Base-by-base conservation (phyloP, 2,888 invertebrate species). In the Iselma pallidipennis region DNA sequence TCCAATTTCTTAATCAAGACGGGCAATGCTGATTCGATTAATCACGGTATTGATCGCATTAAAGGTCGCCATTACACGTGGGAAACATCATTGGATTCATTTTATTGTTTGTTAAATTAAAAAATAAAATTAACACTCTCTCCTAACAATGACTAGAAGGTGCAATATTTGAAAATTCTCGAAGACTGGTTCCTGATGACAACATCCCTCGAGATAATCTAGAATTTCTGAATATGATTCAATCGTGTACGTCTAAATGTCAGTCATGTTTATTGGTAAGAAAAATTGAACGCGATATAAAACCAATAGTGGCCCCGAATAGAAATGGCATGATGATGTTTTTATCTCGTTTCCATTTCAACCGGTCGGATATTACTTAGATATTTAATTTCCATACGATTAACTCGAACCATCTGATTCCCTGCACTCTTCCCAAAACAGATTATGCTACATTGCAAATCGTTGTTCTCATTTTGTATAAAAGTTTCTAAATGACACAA, bases 341-440 rank as follows among this genome's bases (percentile, higher is more conserved):
- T 75, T 76, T 75, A 77, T 78, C 75, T 70, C 71, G 68, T 76
- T 74, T 74, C 74, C 73, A 73, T 76, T 74, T 72, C 71, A 75
- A 62, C 72, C 71, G 73, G 71, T 76, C 76, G 78, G 77, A 78
- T 78, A 77, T 78, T 76, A 74, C 73, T 72, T 73, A 74, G 76
- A 75, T 73, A 76, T 77, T 76, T 77, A 76, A 78, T 78, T 78
- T 78, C 76, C 77, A 78, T 78, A 72, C 75, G 77, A 77, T 78
- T 77, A 76, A 75, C 72, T 75, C 70, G 66, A 66, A 73, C 70
- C 74, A 74, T 75, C 75, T 74, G 75, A 75, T 75, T 74, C 59
- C 19, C n/a, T 49, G 57, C 57, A 59, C 63, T 57, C 63, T 59
- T 54, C 19, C 31, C 42, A 54, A 42, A 62, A 61, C 62, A 64